Base-by-base conservation (phyloP, 1,140 invertebrate species). In the Drosophila leontia region DNA sequence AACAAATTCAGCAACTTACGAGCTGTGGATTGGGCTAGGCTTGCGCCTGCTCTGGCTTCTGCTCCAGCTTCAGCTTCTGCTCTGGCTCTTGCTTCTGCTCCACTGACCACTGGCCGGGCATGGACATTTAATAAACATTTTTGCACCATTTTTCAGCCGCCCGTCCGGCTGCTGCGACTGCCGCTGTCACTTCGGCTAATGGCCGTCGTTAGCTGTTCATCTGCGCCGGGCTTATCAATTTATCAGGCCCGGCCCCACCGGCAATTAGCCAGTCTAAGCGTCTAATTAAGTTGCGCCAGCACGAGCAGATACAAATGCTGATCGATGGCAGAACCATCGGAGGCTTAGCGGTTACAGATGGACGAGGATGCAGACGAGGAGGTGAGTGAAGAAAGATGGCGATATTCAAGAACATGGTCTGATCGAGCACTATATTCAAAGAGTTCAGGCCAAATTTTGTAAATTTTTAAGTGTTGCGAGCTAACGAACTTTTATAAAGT, bases 151-250 rank as follows among this genome's bases (percentile, higher is more conserved):
- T 90, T 84, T 69, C 68, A 82, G 69, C 19, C 62, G 63, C 50
- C 80, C 67, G 63, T 45, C 61, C 64, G 67, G 75, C 56, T 67
- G 63, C 58, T 53, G 56, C 65, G 37, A 34, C 57, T 64, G 74
- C 59, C 48, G 77, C 51, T 70, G 63, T 53, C 68, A 74, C 47
- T 82, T 67, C 60, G 62, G 75, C 68, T 90, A 90, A 90, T 90
- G 88, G 78, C 75, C 85, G 84, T 90, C 81, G 80, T 90, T 90
- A 85, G 85, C 75, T 90, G 84, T 77, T 90, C 84, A 87, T 87
- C 84, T 80, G 80, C 80, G 64, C 39, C 53, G 64, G 61, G 85
- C 75, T 90, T 90, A 90, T 90, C 85, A 90, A 87, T 90, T 80
- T 90, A 90, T 90, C 86, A 79, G 60, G 44, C 29, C 45, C 75